Evolutionary conservation across 2,797 vertebrate genomes (phyloP), one percentile per base, ranked within the genome.

Genomic region (Thalassophryne amazonica): DNA sequence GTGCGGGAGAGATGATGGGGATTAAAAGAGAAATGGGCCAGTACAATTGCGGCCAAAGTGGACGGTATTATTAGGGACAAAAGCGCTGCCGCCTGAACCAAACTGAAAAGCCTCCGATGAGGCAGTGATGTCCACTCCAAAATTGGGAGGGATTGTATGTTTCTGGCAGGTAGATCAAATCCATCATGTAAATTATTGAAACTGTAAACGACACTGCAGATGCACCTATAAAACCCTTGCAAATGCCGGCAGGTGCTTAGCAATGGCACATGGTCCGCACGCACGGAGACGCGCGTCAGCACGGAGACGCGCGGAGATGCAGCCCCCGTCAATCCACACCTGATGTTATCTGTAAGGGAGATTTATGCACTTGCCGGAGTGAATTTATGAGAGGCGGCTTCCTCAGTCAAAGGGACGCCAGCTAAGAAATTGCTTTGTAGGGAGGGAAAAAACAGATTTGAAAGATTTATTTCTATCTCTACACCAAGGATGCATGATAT

Each of bases 401-500:
- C 72, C 81, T 81, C 86, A 81, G 78, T 80, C 69, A 79, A 68
- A 65, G 71, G 70, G 65, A 87, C 60, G 69, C 52, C 9, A 28
- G 78, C 85, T 89, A 86, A 89, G 83, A 89, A 90, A 90, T 88
- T 89, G 80, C 88, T 85, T 88, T 75, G 74, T 72, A 39, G 7
- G 16, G 42, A 27, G 12, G 32, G 20, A 37, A 67, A 73, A 61
- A 50, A 50, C 68, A 36, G 84, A 88, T 89, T 86, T 78, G 67
- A 88, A 88, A 89, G 83, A 89, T 89, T 87, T 89, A 89, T 89
- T 90, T 89, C 82, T 71, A 88, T 89, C 83, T 81, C 83, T 81
- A 67, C 59, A 62, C 69, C 82, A 67, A 81, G 81, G 81, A 87
- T 83, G 85, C 73, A 87, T 87, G 84, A 90, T 90, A 81, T 81